Base-by-base conservation (phyloP, 2,797 vertebrate species). In the Macropus fuliginosus region DNA sequence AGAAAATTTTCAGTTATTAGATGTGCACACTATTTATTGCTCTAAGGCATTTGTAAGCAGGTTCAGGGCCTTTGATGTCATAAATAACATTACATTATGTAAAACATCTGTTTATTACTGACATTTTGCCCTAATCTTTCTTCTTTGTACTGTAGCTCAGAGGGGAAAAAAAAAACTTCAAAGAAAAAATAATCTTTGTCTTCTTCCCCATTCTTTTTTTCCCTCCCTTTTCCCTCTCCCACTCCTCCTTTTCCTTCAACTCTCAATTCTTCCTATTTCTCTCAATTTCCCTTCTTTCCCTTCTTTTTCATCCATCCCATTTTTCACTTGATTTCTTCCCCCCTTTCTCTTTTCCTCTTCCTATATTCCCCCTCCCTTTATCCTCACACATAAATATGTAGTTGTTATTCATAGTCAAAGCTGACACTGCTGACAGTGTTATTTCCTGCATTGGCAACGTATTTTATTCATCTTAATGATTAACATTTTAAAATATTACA, bases 401-500 rank as follows among this genome's bases (percentile, higher is more conserved):
- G 59, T 91, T 91, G 50, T 95, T 96, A 95, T 95, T 97, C 92
- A 56, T 46, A 96, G 94, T 94, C 91, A 62, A 57, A 62, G 59
- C 91, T 93, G 93, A 54, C 81, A 74, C 54, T 74, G 92, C 91
- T 94, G 93, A 95, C 92, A 90, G 5, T 12, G 74, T 92, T 94
- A 91, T 62, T 93, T 97, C 52, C 96, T 90, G 12, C 90, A 59
- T 66, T 92, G 87, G 55, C 94, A 95, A 91, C 91, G 31, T 92
- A 93, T 95, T 92, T 97, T 97, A 95, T 96, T 93, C 93, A 96
- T 94, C 92, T 95, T 95, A 93, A 95, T 96, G 95, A 94, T 94
- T 92, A 96, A 97, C 95, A 96, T 96, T 96, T 95, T 92, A 96
- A 97, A 97, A 97, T 97, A 96, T 91, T 96, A 87, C 52, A 92